Evolutionary conservation across 1,140 invertebrate genomes (phyloP).

Genomic region (Tyrophagus putrescentiae): DNA sequence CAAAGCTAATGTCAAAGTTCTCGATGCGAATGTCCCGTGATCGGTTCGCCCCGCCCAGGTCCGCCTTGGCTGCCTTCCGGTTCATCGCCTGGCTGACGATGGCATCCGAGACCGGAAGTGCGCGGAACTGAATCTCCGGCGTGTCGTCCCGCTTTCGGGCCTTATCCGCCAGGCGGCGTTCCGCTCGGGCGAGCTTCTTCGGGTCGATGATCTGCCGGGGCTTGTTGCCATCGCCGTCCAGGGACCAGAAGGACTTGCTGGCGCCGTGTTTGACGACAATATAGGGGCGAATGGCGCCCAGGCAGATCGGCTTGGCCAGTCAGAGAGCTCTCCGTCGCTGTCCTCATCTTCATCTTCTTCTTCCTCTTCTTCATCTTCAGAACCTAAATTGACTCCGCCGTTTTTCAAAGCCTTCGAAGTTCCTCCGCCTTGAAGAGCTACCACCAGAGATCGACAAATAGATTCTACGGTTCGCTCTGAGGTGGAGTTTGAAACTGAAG

Average conservation of each 20-base stretch:
- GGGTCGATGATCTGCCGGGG: conserved; percentile 75
- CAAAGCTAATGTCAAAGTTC: conserved; percentile 95
- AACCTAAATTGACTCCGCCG: too few species aligned
- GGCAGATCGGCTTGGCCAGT: conserved; percentile 53
- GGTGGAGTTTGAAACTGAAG: conserved; percentile 34
- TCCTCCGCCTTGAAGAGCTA: background rate
- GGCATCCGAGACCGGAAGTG: background rate
- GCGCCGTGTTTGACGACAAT: conserved; percentile 45
- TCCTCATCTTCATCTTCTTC: conserved; percentile 34
- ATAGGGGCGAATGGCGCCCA: conserved; percentile 61
- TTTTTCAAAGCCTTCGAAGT: too few species aligned
- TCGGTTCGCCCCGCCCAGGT: conserved; percentile 70
- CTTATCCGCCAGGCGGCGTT: conserved; percentile 84
- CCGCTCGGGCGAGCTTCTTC: conserved; percentile 88
- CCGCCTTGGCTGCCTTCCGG: conserved; percentile 78
- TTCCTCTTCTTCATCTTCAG: too few species aligned
- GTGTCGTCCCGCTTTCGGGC: conserved; percentile 54
- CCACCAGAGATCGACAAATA: background rate
- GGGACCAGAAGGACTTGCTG: conserved; percentile 68
- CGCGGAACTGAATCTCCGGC: background rate
- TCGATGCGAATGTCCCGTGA: conserved; percentile 90
- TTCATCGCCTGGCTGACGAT: conserved; percentile 58
- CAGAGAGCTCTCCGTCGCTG: conserved; percentile 28
- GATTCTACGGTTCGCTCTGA: conserved; percentile 32
- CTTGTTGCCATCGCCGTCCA: conserved; percentile 64